Percentiles rank a stretch among this genome's conserved stretches.
phyloP scores from a whole-genome alignment of 2,888 invertebrate genomes.

The Sycophila texana region DNA sequence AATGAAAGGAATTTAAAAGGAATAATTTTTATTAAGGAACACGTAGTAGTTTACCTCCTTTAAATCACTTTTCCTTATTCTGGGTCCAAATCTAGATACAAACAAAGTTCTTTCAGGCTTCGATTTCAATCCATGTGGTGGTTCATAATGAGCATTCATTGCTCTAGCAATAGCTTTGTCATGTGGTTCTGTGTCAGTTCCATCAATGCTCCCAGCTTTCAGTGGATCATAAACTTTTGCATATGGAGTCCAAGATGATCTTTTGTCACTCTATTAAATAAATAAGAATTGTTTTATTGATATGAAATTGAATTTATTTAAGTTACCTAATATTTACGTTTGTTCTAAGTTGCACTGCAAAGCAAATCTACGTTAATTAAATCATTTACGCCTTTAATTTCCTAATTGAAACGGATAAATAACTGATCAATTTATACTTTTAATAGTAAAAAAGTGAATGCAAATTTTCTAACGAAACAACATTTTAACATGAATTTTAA shows the following conservation, averaged over 20 bases:
- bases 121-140: conserved; percentile 82
- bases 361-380: no score
- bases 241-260: conserved; percentile 75
- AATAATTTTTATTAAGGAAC: not conserved
- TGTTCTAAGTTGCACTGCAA: no score
- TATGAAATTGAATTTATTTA: not conserved
- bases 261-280: conserved; percentile 10
- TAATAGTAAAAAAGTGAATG: not conserved
- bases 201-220: conserved; percentile 91
- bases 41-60: conserved; percentile 68
- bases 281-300: conserved; percentile 5
- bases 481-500: not conserved
- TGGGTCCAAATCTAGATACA: conserved; percentile 83
- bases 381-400: not conserved
- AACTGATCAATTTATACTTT: not conserved
- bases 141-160: conserved; percentile 80
- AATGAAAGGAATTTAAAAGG: conserved; percentile 4
- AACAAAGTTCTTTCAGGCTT: conserved; percentile 85
- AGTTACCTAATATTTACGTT: no score
- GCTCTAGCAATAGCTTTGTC: conserved; percentile 87
- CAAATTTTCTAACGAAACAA: no score
- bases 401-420: not conserved
- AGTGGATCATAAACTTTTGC: conserved; percentile 85
- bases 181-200: conserved; percentile 89
- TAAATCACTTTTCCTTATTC: conserved; percentile 80